Conservation (phyloP, 2,113 vertebrate species). For the Cyprinodon variegatus region DNA sequence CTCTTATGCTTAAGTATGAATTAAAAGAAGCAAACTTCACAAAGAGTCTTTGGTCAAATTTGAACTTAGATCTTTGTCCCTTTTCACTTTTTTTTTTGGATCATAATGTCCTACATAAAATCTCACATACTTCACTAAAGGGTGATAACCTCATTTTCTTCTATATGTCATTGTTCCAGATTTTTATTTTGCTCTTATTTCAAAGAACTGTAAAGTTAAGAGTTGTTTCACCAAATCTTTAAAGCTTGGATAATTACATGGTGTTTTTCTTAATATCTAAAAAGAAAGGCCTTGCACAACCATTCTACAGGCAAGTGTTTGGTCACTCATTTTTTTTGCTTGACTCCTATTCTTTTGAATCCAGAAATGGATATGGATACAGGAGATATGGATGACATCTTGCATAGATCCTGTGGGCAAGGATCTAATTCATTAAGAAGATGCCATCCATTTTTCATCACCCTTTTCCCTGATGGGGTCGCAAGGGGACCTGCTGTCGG, state of each 20-base stretch:
- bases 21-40: conserved; percentile 14
- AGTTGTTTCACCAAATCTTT: background rate
- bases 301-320: no score
- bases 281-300: no score
- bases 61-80: background rate
- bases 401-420: no score
- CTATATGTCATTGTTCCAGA: conserved; percentile 1
- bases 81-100: background rate
- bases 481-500: no score
- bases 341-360: no score
- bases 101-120: conserved; percentile 3
- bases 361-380: no score
- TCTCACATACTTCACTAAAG: conserved; percentile 13
- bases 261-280: background rate
- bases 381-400: no score
- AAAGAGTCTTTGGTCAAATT: background rate
- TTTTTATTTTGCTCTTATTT: background rate
- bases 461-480: no score
- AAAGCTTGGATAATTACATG: background rate
- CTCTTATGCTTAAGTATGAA: background rate
- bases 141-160: conserved; percentile 15
- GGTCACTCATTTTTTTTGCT: no score
- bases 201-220: background rate
- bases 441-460: no score
- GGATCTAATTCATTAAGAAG: no score